Evolutionary conservation across 2,797 vertebrate genomes (phyloP), one percentile per base, ranked within the genome.

Genomic region (Zalophus californianus): DNA sequence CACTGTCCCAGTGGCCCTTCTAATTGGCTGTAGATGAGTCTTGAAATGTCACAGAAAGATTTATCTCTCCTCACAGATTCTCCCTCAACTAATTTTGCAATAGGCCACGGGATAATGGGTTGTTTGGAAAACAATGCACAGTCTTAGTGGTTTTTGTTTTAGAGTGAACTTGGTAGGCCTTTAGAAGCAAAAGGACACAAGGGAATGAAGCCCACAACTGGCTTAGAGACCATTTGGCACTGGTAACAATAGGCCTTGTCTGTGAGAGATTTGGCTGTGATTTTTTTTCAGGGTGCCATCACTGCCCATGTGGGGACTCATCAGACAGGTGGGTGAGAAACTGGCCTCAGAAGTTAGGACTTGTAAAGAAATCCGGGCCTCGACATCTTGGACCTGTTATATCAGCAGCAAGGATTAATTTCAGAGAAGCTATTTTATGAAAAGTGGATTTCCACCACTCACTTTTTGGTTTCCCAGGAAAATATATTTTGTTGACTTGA

Each of bases 31-130:
- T 87, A 91, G 92, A 68, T 72, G 3, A 21, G 94, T 95, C 95
- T 98, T 96, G 96, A 98, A 98, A 98, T 98, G 98, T 98, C 98
- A 98, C 50, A 0, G 97, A 52, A 96, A 98, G 98, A 98, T 98
- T 98, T 98, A 97, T 98, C 96, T 98, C 58, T 1, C 83, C 7
- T 96, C 54, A 1, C 94, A 95, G 96, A 97, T 93, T 98, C 94
- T 98, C 95, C 96, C 86, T 95, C 96, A 93, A 72, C 97, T 98
- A 97, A 98, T 98, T 98, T 97, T 97, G 92, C 95, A 73, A 0
- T 72, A 95, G 97, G 97, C 96, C 92, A 58, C 4, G 5, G 87
- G 97, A 86, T 97, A 98, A 97, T 58, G 94, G 86, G 44, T 97
- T 88, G 2, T 3, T 86, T 91, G 97, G 96, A 94, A 97, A 98